Base-by-base conservation (phyloP, 2,888 invertebrate genomes). In the Tipula vernalis region DNA sequence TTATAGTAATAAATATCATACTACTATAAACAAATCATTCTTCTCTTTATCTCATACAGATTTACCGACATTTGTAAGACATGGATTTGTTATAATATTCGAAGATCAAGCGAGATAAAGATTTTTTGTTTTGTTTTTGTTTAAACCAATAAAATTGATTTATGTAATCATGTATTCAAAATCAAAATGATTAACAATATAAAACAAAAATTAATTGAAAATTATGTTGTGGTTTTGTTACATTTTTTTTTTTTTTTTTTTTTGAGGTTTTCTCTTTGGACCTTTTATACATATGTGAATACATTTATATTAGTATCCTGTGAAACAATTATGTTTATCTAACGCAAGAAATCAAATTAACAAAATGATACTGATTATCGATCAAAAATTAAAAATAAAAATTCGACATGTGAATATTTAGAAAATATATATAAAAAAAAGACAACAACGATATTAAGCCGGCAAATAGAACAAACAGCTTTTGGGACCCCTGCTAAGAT, bases 21-120 rank as follows among this genome's bases (percentile, higher is more conserved):
- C 71, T 71, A 71, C 71, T 71, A 71, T 71, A 71, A 71, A 71
- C 71, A 71, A 71, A 71, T 71, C 71, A 71, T 71, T 71, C 71
- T 71, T 71, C 71, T 71, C 71, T 71, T 71, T 71, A 71, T 71
- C 71, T 71, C 28, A 6, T 18, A 28, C 10, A 28, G 12, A 71
- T 71, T 71, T 71, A 71, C 71, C 71, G 71, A 71, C 71, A 71
- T 71, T 71, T 71, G 71, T 71, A 71, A 71, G 71, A 71, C 71
- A 71, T 71, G 71, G 8, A 71, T 71, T 71, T 71, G 71, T 71
- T 71, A 71, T 71, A 71, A 28, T 71, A 71, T 71, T 71, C 71
- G 71, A 71, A 71, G 71, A 71, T 71, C 71, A 71, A 71, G 71
- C n/a, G 71, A 28, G 28, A 71, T 71, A 71, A 71, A 71, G 28